phyloP scores from a whole-genome alignment of 2,888 invertebrate species.

The Eremobia ochroleuca region DNA sequence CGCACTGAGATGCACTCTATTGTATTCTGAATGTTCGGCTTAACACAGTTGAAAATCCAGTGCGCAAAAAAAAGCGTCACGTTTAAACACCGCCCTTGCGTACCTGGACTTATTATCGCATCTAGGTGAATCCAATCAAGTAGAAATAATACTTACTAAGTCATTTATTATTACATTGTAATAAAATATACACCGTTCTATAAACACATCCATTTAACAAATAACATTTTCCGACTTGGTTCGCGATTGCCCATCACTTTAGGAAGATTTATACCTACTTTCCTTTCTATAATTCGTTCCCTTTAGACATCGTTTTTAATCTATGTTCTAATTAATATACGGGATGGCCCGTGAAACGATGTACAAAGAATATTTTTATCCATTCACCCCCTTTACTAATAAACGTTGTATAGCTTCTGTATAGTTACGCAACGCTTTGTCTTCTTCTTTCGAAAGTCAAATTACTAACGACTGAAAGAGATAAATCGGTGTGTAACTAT shows the following conservation, averaged over 20 bases:
- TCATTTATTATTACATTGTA: conserved; percentile 30
- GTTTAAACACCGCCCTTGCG: neutral
- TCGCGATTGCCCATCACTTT: conserved; percentile 20
- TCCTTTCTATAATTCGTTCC: conserved; percentile 51
- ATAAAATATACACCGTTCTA: conserved; percentile 55
- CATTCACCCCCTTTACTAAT: too few species aligned
- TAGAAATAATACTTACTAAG: neutral
- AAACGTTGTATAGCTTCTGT: too few species aligned
- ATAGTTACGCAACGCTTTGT: too few species aligned
- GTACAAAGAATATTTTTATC: neutral
- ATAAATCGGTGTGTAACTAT: too few species aligned
- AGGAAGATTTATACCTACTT: conserved; percentile 4
- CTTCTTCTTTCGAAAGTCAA: too few species aligned
- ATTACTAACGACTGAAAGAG: too few species aligned
- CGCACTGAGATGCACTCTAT: neutral
- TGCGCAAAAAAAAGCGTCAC: neutral
- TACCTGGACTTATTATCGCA: neutral
- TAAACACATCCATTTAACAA: conserved; percentile 39
- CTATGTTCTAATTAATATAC: conserved; percentile 20
- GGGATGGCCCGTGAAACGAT: neutral
- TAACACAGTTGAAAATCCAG: neutral
- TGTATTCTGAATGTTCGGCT: too few species aligned
- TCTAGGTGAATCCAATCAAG: neutral
- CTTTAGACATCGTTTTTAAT: conserved; percentile 53
- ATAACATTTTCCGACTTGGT: conserved; percentile 38